Evolutionary conservation across 1,140 invertebrate species (phyloP), one percentile per base, ranked within the genome.

Genomic region (Planococcus citri): DNA sequence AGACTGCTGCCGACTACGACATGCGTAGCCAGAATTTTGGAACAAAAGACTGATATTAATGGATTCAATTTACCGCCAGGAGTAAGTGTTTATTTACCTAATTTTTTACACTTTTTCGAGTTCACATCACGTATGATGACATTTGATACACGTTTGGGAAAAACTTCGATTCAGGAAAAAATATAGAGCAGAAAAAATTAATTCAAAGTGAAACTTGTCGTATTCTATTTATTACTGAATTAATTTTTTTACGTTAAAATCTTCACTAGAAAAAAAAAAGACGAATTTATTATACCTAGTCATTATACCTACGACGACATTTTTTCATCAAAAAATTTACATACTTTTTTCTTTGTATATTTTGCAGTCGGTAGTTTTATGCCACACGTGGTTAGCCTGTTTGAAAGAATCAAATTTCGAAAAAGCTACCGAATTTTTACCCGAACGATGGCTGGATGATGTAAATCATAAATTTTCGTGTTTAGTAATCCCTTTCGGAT

Each of bases 401-500:
- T 79, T 86, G 68, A 83, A 87, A 24, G 85, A 91, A n/a, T 78
- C 83, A 57, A 90, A 94, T 78, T 96, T 90, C 78, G 83, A 83
- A 71, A 80, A 88, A 61, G 87, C 92, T 2, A 77, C 82, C 37
- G 79, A 87, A 70, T 97, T 87, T 76, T 76, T 83, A 12, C 94
- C 94, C 8, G 91, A 92, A 79, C 83, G 89, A 58, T 97, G 88
- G 94, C 76, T 94, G 17, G 78, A 82, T 27, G 76, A 78, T 2
- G 74, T 77, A n/a, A 78, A 77, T 8, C 77, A 77, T 6, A 76
- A 80, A 25, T 83, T 81, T 27, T 83, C 83, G 0, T 80, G 82
- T 57, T 78, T 94, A 20, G 84, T 94, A 0, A 84, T 90, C 1
- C 91, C 94, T 0, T 98, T 97, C 79, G 95, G 95, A 0, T 83